phyloP scores from a whole-genome alignment of 2,888 invertebrate species.

The Leptinotarsa juncta region DNA sequence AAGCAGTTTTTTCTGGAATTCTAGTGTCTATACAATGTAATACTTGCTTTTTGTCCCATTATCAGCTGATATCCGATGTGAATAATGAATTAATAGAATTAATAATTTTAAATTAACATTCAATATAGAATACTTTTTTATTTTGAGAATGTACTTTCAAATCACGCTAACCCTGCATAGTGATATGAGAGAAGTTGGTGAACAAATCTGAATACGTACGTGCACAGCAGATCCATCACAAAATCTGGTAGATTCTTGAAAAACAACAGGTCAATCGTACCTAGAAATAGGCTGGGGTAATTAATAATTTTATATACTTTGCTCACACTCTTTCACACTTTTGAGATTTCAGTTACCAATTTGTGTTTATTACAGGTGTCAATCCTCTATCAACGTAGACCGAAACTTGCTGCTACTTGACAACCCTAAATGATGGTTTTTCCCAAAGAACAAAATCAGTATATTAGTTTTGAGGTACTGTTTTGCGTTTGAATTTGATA shows the following conservation, averaged over 20 bases:
- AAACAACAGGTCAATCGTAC: constrained; percentile 66
- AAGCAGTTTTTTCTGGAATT: too few species aligned
- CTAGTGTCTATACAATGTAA: too few species aligned
- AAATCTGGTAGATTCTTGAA: constrained; percentile 61
- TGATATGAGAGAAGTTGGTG: constrained; percentile 54
- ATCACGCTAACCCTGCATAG: background rate
- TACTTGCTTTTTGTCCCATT: too few species aligned
- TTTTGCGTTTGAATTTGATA: constrained; percentile 39
- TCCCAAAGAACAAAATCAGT: constrained; percentile 60
- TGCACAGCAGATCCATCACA: constrained; percentile 59
- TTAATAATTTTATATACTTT: constrained; percentile 71
- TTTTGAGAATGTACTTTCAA: background rate
- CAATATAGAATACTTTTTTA: too few species aligned
- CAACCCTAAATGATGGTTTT: constrained; percentile 56
- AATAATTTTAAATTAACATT: too few species aligned
- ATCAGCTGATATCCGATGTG: too few species aligned
- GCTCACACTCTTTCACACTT: constrained; percentile 61
- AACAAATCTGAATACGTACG: constrained; percentile 68
- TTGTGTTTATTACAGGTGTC: constrained; percentile 39
- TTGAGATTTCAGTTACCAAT: constrained; percentile 47
- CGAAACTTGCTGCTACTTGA: constrained; percentile 41
- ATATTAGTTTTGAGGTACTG: constrained; percentile 56
- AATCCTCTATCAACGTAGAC: constrained; percentile 36
- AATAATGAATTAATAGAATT: too few species aligned
- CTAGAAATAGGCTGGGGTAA: constrained; percentile 74